Conservation (phyloP, 2,113 vertebrate species). For the Elanus axillaris region DNA sequence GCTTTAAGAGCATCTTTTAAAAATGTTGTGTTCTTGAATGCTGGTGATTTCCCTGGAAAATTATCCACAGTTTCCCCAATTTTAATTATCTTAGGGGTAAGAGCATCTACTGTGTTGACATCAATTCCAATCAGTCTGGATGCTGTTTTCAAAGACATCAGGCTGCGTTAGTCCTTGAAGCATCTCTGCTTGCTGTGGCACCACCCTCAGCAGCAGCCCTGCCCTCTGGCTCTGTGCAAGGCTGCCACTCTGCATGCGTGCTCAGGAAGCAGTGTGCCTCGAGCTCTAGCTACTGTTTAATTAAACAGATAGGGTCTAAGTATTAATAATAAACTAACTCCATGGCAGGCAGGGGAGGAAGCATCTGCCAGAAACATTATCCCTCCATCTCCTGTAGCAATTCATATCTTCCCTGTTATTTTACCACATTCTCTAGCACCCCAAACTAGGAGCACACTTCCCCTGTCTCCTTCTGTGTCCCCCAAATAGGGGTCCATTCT, state of each 20-base stretch:
- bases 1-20: neutral
- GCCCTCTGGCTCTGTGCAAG: neutral
- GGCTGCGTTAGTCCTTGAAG: neutral
- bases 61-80: neutral
- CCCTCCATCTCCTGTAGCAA: neutral
- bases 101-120: neutral
- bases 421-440: accelerated
- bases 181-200: neutral
- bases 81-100: neutral
- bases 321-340: conserved; percentile 46
- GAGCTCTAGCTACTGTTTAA: neutral
- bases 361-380: neutral
- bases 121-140: neutral
- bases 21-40: neutral
- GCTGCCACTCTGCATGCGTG: neutral
- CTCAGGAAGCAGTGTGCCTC: neutral
- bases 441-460: neutral
- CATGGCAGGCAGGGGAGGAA: neutral
- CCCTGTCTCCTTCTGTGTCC: neutral
- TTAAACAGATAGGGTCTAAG: neutral
- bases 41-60: neutral
- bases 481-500: neutral
- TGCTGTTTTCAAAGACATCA: neutral
- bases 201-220: neutral
- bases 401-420: neutral